Conservation (phyloP, 2,888 invertebrate genomes). For the Patella pellucida region DNA sequence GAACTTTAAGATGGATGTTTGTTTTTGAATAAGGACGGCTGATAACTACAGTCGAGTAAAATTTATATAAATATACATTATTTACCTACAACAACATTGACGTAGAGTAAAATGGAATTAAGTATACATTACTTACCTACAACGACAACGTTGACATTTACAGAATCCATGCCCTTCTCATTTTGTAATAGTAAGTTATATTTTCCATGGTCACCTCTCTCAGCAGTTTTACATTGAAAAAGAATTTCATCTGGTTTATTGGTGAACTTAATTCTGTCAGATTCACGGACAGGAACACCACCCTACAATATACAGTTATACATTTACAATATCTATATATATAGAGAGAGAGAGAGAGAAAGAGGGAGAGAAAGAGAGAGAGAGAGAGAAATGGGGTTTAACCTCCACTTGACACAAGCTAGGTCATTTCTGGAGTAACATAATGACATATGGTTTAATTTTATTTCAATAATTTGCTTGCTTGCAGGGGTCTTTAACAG, state of each 20-base stretch:
- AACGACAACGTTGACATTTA: constrained; percentile 86
- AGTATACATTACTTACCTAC: constrained; percentile 70
- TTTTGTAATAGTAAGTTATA: constrained; percentile 93
- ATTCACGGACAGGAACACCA: constrained; percentile 84
- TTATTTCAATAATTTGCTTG: too few relatives aligned
- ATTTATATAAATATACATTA: constrained; percentile 19
- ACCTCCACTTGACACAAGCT: too few relatives aligned
- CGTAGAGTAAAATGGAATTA: constrained; percentile 60
- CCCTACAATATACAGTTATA: constrained; percentile 73
- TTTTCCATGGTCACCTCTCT: constrained; percentile 91
- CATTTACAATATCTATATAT: too few relatives aligned
- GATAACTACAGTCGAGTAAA: too few relatives aligned
- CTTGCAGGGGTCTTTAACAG: too few relatives aligned
- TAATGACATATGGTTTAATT: too few relatives aligned
- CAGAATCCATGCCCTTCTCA: constrained; percentile 91
- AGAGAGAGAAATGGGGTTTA: too few relatives aligned
- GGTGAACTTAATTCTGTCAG: constrained; percentile 83
- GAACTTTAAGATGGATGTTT: too few relatives aligned
- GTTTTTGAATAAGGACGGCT: too few relatives aligned
- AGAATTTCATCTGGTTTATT: constrained; percentile 59
- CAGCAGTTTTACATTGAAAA: constrained; percentile 79
- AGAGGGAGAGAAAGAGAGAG: too few relatives aligned
- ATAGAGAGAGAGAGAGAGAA: too few relatives aligned
- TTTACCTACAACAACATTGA: constrained; percentile 81
- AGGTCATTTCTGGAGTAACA: too few relatives aligned